These are phyloP conservation scores for Liodrosophila aerea DNA, from an alignment of 2,888 invertebrate genomes.

Conservation along the genomic window DNA sequence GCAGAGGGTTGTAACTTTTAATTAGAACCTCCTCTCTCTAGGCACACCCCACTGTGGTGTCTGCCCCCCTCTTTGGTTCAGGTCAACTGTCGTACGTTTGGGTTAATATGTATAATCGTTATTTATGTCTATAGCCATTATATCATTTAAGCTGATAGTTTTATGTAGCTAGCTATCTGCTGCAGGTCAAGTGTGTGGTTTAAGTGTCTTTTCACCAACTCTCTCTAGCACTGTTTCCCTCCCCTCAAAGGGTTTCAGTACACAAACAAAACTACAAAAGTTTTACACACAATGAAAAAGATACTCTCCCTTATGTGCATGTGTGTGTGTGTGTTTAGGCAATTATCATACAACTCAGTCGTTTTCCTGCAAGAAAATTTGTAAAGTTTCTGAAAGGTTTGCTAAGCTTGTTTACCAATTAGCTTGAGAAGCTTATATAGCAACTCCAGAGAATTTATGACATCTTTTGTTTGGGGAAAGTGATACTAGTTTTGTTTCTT, in stretches of 20 bases:
- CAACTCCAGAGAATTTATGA: conserved; percentile 3
- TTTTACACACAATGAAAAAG: conserved; percentile 21
- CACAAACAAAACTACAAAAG: conserved; percentile 31
- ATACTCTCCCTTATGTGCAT: conserved; percentile 2
- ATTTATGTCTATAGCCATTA: conserved; percentile 37
- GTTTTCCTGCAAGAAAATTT: conserved; percentile 3
- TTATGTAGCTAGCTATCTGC: conserved; percentile 28
- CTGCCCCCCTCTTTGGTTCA: not conserved
- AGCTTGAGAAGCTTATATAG: conserved; percentile 3
- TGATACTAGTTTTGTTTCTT: too few species aligned
- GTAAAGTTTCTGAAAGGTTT: conserved; percentile 21
- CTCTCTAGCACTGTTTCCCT: conserved; percentile 15
- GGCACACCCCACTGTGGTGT: conserved; percentile 9
- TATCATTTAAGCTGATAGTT: conserved; percentile 54
- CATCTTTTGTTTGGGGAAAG: not conserved
- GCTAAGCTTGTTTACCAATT: conserved; percentile 33
- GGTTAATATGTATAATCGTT: conserved; percentile 5
- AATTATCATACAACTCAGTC: conserved; percentile 25
- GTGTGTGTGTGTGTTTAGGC: conserved; percentile 16
- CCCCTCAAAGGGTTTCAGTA: conserved; percentile 22
- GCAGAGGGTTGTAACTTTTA: conserved; percentile 63
- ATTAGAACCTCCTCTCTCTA: conserved; percentile 57
- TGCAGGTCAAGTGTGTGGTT: conserved; percentile 45
- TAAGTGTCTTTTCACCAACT: conserved; percentile 21
- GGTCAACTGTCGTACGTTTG: conserved; percentile 1